Evolutionary conservation across 1,140 invertebrate species (phyloP).

Genomic region (Pogonomyrmex californicus): DNA sequence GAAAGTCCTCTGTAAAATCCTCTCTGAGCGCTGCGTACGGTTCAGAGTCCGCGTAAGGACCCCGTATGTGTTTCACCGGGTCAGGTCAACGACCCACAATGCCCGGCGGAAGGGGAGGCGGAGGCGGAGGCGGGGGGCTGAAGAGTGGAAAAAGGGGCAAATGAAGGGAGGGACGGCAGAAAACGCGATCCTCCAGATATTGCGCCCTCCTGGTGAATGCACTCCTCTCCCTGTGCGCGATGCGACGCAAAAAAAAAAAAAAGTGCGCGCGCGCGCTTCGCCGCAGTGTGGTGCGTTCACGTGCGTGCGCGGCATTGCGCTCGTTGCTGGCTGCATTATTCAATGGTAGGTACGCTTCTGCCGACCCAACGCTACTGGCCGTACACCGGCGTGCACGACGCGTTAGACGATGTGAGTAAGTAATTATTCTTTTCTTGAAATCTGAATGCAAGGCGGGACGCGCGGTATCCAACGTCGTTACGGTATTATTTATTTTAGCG

Average conservation of each 20-base stretch:
- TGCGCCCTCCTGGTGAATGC: conserved; percentile 79
- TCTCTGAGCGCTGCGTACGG: conserved; percentile 67
- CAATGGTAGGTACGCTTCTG: conserved; percentile 51
- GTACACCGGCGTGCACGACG: conserved; percentile 16
- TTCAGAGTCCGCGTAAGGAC: conserved; percentile 81
- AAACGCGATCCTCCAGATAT: conserved; percentile 82
- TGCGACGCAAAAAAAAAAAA: conserved; percentile 47
- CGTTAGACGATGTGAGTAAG: conserved; percentile 15
- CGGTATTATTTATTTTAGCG: conserved; percentile 35
- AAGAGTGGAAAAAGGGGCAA: conserved; percentile 40
- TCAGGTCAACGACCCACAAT: conserved; percentile 86
- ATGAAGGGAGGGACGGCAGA: conserved; percentile 32
- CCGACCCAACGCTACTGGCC: conserved; percentile 10
- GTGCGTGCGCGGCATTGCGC: conserved; percentile 40
- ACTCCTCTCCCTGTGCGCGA: conserved; percentile 67
- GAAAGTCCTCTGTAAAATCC: conserved; percentile 78
- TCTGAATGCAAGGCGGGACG: neutral
- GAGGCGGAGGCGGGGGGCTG: conserved; percentile 40
- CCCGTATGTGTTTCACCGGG: conserved; percentile 87
- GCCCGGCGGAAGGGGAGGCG: conserved; percentile 66
- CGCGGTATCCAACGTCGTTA: neutral
- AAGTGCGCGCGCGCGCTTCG: conserved; percentile 32
- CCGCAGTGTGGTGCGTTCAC: conserved; percentile 55
- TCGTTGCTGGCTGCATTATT: conserved; percentile 54
- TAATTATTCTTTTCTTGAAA: conserved; percentile 58